Percentiles rank a stretch among this genome's conserved stretches.
Conservation (phyloP, 2,888 invertebrate species). For the Julus scandinavius region DNA sequence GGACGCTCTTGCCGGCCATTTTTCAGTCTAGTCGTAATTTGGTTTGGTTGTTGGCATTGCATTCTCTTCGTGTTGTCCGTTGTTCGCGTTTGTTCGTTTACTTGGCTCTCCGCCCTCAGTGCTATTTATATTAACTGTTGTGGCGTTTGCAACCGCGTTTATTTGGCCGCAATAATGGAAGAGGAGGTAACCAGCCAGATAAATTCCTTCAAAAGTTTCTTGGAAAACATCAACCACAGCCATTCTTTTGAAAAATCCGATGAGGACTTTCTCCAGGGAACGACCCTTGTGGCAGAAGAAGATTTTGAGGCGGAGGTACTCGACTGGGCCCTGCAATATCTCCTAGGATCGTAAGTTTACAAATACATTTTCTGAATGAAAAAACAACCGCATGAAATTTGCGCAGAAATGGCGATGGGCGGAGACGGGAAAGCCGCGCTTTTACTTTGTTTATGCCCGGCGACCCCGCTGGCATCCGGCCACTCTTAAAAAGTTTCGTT, state of each 20-base stretch:
- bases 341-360: constrained; percentile 62
- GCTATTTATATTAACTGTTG: constrained; percentile 9
- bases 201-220: neutral
- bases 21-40: neutral
- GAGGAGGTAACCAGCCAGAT: constrained; percentile 19
- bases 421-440: neutral
- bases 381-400: neutral
- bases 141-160: neutral
- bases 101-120: neutral
- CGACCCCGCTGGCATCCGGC: neutral
- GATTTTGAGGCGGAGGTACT: constrained; percentile 81
- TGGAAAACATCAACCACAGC: neutral
- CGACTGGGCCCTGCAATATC: constrained; percentile 80
- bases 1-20: neutral
- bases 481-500: no score
- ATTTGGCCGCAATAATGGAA: constrained; percentile 29
- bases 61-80: neutral
- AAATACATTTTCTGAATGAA: neutral
- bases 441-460: neutral
- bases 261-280: constrained; percentile 56
- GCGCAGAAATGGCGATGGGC: neutral
- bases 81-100: neutral
- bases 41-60: neutral
- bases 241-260: neutral
- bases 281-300: constrained; percentile 65